Base-by-base conservation (phyloP, 2,888 invertebrate species). In the Drosophila recens region DNA sequence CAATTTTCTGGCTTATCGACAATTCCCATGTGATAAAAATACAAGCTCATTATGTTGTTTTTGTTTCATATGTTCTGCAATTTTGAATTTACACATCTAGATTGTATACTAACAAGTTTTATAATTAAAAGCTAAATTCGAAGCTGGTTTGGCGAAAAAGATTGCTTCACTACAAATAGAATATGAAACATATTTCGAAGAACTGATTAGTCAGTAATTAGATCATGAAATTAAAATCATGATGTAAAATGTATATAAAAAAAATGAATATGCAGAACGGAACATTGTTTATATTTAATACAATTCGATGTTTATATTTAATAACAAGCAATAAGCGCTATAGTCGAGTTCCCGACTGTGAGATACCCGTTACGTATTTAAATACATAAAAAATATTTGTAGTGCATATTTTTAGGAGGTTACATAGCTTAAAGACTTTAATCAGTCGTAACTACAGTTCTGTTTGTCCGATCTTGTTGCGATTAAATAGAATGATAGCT, bases 111-210 rank as follows among this genome's bases (percentile, higher is more conserved):
- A 11, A 17, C 30, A 11, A 30, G 6, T 11, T 27, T 15, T 6
- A 13, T 40, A 42, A 54, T 42, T 54, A 54, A 42, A 54, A 6
- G 17, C 8, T 13, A 11, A 4, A 30, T 42, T 53, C 30, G 27
- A 0, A 6, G 11, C 11, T 17, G 17, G 33, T 17, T 48, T 10
- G 48, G 17, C 1, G 34, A 3, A 3, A 33, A 17, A 17, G 17
- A 6, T 6, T 34, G 15, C 2, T 33, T 11, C 11, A 3, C 11
- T 10, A 2, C 11, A 43, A 11, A 43, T 4, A 20, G 20, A 20
- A 13, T 5, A 20, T 20, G 2, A 17, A 20, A 43, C 20, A 20
- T 20, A 11, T 43, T 43, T 20, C 43, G 10, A 10, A 17, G 20
- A 20, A 42, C 8, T 6, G 6, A 38, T 2, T n/a, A 38, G 13